Percentiles rank a stretch among this genome's conserved stretches.
Evolutionary conservation across 2,888 invertebrate genomes (phyloP).

Genomic region (Metellina segmentata): DNA sequence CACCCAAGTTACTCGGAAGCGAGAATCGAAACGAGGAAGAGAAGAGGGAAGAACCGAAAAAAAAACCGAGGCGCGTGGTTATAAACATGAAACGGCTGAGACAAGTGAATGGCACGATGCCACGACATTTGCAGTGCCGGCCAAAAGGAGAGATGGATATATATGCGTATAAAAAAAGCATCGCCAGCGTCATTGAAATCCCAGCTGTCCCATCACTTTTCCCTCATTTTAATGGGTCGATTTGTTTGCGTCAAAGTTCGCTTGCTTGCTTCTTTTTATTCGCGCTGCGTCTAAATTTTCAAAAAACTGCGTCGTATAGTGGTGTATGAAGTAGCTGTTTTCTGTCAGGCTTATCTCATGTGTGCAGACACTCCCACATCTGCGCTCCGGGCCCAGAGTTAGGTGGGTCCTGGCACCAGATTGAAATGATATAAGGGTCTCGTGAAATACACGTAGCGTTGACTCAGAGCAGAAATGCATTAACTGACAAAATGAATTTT

Average conservation of each 20-base stretch:
- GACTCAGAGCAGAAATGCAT: too few species aligned
- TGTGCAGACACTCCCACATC: too few species aligned
- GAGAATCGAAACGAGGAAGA: neutral
- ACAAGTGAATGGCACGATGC: constrained; percentile 23
- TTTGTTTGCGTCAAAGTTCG: neutral
- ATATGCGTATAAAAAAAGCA: neutral
- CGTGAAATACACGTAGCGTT: too few species aligned
- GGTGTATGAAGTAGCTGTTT: neutral
- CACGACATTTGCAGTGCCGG: constrained; percentile 23
- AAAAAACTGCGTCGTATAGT: neutral
- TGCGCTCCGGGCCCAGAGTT: too few species aligned
- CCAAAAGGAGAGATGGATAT: neutral
- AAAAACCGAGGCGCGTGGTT: neutral
- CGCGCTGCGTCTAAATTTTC: neutral
- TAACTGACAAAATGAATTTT: too few species aligned
- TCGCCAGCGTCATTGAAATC: constrained; percentile 32
- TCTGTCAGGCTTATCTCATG: neutral
- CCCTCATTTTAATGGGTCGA: constrained; percentile 41
- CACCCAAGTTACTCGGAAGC: too few species aligned
- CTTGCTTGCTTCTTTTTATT: neutral
- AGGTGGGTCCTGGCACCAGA: too few species aligned
- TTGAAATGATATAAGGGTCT: too few species aligned
- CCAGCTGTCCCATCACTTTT: constrained; percentile 35
- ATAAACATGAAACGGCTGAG: neutral
- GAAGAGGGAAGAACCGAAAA: neutral